Evolutionary conservation across 2,797 vertebrate species (phyloP).

Genomic region (Echiichthys vipera): DNA sequence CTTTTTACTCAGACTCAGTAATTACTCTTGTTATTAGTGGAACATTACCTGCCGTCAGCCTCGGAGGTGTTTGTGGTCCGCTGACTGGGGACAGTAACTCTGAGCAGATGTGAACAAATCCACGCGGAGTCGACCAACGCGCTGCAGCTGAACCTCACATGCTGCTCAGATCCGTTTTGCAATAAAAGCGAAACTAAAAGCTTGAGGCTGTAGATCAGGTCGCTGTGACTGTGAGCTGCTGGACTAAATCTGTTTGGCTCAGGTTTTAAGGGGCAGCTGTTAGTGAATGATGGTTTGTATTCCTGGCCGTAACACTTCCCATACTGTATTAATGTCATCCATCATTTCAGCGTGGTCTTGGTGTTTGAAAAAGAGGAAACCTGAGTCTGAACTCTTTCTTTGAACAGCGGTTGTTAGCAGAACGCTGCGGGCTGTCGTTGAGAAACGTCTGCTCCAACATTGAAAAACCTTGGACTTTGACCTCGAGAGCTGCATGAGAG

Average conservation of each 20-base stretch:
- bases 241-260: slow-evolving; percentile 7
- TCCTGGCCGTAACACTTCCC: slow-evolving; percentile 28
- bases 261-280: slow-evolving; percentile 2
- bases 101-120: slow-evolving; percentile 25
- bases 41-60: too few species aligned
- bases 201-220: slow-evolving; percentile 18
- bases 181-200: background rate
- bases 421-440: slow-evolving; percentile 5
- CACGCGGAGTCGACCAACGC: background rate
- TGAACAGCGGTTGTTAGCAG: background rate
- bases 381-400: slow-evolving; percentile 19
- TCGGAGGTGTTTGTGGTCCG: background rate
- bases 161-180: slow-evolving; percentile 3
- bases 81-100: background rate
- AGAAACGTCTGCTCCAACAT: background rate
- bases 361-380: slow-evolving; percentile 22
- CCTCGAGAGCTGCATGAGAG: slow-evolving; percentile 10
- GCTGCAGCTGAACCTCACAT: slow-evolving; percentile 1
- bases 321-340: slow-evolving; percentile 16
- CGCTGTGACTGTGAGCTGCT: slow-evolving; percentile 14
- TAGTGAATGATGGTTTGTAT: slow-evolving; percentile 16
- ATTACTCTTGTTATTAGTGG: too few species aligned
- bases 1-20: too few species aligned
- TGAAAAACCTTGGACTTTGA: slow-evolving; percentile 24
- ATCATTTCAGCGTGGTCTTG: slow-evolving; percentile 22